Evolutionary conservation across 1,140 invertebrate species (phyloP).

Genomic region (Apolygus lucorum): DNA sequence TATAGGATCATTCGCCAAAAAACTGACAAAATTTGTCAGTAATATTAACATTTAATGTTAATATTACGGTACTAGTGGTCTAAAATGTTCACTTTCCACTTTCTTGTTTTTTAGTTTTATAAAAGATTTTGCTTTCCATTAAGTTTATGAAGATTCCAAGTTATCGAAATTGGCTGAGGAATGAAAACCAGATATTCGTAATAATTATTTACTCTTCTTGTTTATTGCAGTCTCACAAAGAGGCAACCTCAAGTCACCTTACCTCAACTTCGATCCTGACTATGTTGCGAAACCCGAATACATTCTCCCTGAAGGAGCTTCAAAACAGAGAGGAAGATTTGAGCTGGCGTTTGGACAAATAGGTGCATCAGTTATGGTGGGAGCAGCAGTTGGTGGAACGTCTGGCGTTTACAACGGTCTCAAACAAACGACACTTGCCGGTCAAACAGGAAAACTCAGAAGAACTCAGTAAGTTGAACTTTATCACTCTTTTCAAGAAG

Average conservation of each 20-base stretch:
- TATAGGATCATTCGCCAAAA: too few species aligned
- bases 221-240: background rate
- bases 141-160: too few species aligned
- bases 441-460: constrained; percentile 77
- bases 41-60: too few species aligned
- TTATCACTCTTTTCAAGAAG: too few species aligned
- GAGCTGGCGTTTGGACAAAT: constrained; percentile 90
- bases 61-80: too few species aligned
- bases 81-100: too few species aligned
- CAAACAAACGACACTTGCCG: constrained; percentile 68
- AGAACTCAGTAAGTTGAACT: constrained; percentile 69
- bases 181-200: too few species aligned
- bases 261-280: constrained; percentile 83
- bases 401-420: constrained; percentile 79
- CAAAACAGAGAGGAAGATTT: constrained; percentile 68
- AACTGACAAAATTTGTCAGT: too few species aligned
- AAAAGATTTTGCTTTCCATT: too few species aligned
- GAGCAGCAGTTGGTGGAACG: constrained; percentile 72
- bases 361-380: constrained; percentile 74
- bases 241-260: constrained; percentile 56
- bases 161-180: too few species aligned
- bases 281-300: constrained; percentile 83
- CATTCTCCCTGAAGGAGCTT: constrained; percentile 83
- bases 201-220: too few species aligned
- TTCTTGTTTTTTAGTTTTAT: too few species aligned